These are phyloP conservation scores for Trichosurus vulpecula DNA, from an alignment of 2,797 vertebrate species.

Conservation along the genomic window DNA sequence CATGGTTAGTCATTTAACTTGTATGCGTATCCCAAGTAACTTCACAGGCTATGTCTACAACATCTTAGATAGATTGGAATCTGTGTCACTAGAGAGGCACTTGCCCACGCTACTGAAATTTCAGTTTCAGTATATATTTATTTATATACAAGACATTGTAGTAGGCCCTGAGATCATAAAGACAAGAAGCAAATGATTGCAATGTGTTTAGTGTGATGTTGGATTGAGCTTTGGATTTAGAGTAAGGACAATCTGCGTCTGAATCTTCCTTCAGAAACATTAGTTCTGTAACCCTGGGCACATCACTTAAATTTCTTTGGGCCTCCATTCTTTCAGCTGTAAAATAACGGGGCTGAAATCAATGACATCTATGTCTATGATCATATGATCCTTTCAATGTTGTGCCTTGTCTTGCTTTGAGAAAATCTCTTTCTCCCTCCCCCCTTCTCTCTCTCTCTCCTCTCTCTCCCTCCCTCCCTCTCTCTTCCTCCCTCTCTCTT, in stretches of 20 bases:
- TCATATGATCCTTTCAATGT: background rate
- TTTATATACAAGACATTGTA: background rate
- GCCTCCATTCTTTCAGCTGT: background rate
- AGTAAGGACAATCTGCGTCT: background rate
- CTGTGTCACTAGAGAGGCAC: background rate
- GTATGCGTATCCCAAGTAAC: background rate
- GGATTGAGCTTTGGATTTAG: background rate
- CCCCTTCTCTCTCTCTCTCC: too few species aligned
- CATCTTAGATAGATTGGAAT: background rate
- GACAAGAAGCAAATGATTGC: background rate
- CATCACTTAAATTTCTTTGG: background rate
- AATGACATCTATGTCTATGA: background rate
- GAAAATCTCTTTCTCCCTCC: background rate
- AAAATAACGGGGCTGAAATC: background rate
- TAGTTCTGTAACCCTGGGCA: background rate
- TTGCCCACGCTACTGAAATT: background rate
- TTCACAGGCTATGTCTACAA: background rate
- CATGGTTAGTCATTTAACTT: background rate
- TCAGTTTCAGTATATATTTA: background rate
- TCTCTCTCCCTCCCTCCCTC: too few species aligned
- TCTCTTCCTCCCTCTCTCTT: too few species aligned
- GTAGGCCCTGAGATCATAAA: background rate
- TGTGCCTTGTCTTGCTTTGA: background rate
- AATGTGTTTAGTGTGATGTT: background rate
- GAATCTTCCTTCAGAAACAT: background rate